Evolutionary conservation across 2,888 invertebrate genomes (phyloP), one percentile per base, ranked within the genome.

Genomic region (Melanargia galathea): DNA sequence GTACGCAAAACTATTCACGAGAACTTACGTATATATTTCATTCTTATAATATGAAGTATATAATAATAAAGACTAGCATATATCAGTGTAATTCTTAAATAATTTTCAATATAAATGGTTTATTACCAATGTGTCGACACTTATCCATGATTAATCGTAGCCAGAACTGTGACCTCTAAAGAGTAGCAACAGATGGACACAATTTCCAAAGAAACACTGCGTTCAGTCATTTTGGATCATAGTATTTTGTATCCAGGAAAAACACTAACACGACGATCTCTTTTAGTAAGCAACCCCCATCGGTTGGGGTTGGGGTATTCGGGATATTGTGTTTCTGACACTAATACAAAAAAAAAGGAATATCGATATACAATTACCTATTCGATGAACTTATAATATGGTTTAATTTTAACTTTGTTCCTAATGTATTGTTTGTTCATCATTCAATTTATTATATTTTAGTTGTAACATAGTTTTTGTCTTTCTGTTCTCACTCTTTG

Each of bases 21-120:
- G 76, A 80, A 80, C 83, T 83, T 85, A 86, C 83, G 80, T 83
- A 83, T 81, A 76, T 81, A 74, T 79, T 52, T 76, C 77, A 74
- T 80, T 66, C 72, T 77, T 80, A 65, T 5, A 5, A 26, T 81
- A 83, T 68, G 75, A 76, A 73, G 74, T 75, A 78, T 74, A 81
- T 82, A 78, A 82, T 84, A 81, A 83, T 86, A 87, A 84, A 90
- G 92, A 92, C 92, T 92, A 92, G 92, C 90, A 92, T 90, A 90
- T 81, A 80, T 88, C 85, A 84, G 82, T 83, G 78, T 84, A 78
- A 79, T 74, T 79, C 77, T 80, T 79, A 81, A 76, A 81, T 77
- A 80, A 79, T 70, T 73, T 77, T 76, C 74, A 75, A 79, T 80
- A 81, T 78, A 81, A 78, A 79, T 74, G 76, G 75, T 75, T 76